Percentiles rank a stretch among this genome's conserved stretches.
These are phyloP conservation scores for Alethe diademata DNA, from an alignment of 2,113 vertebrate genomes.

Conservation along the genomic window DNA sequence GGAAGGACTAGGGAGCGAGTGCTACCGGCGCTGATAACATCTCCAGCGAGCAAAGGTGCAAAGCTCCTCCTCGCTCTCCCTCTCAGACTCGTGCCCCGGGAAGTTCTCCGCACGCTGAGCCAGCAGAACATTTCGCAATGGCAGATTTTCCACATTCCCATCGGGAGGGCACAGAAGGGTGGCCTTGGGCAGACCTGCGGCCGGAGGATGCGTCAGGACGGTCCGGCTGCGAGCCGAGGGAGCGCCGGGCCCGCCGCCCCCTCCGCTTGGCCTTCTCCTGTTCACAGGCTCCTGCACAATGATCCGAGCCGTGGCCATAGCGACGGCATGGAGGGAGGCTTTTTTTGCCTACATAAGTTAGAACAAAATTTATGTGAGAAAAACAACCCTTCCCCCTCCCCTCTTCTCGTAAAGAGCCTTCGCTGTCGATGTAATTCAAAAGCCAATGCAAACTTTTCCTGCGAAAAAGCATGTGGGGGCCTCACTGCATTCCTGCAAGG, in stretches of 20 bases:
- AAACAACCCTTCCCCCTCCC: background rate
- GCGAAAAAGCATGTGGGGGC: fast-evolving
- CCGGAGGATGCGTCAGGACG: fast-evolving
- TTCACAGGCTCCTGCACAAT: background rate
- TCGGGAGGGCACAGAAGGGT: background rate
- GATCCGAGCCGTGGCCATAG: background rate
- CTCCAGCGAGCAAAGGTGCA: background rate
- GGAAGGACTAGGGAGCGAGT: background rate
- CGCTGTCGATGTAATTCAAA: background rate
- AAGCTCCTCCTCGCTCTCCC: background rate
- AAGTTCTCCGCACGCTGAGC: fast-evolving
- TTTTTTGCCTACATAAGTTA: background rate
- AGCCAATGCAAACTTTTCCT: background rate
- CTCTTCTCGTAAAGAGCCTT: background rate
- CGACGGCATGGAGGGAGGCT: background rate
- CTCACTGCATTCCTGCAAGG: fast-evolving
- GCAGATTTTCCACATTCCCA: background rate
- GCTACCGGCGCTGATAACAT: background rate
- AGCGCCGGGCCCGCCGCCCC: background rate
- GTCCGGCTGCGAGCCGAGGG: background rate
- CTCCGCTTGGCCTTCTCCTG: background rate
- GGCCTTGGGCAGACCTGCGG: background rate
- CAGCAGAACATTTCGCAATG: background rate
- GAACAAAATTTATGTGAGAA: background rate
- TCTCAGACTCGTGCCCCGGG: background rate